These are phyloP conservation scores for Andrena bicolor DNA, from an alignment of 2,888 invertebrate species.

Conservation along the genomic window DNA sequence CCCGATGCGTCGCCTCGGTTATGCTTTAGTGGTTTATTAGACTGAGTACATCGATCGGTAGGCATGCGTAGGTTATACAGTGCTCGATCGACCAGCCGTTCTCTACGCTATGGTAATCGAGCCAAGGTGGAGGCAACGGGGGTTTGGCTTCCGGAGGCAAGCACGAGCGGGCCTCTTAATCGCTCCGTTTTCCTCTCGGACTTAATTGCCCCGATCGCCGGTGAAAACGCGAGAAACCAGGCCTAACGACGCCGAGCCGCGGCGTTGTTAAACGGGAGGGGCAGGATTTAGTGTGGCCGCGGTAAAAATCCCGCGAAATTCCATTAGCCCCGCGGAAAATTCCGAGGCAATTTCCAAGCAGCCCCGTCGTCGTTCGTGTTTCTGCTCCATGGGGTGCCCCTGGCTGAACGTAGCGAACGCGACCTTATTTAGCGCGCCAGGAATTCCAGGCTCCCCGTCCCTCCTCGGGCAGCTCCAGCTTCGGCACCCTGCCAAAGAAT, in stretches of 20 bases:
- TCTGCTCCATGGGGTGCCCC: constrained; percentile 51
- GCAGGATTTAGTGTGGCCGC: constrained; percentile 25
- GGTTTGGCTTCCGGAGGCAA: constrained; percentile 5
- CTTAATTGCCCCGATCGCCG: constrained; percentile 46
- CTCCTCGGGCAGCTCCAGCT: constrained; percentile 46
- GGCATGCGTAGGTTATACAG: not conserved
- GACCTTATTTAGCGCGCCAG: constrained; percentile 70
- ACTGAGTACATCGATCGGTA: too few species aligned
- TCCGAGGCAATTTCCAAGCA: constrained; percentile 51
- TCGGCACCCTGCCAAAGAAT: constrained; percentile 63
- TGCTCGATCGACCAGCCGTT: not conserved
- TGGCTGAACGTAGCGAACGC: constrained; percentile 44
- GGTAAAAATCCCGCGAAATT: constrained; percentile 54
- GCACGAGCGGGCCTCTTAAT: constrained; percentile 13
- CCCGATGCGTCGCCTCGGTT: too few species aligned
- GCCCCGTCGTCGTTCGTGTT: constrained; percentile 37
- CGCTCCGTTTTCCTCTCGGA: constrained; percentile 40
- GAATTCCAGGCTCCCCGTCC: constrained; percentile 60
- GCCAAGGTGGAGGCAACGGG: not conserved
- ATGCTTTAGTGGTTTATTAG: too few species aligned
- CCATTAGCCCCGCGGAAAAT: constrained; percentile 54
- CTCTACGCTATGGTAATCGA: constrained; percentile 2
- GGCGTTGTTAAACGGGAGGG: not conserved
- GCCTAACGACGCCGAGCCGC: constrained; percentile 37
- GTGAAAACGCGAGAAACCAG: constrained; percentile 13